These are phyloP conservation scores for Chlorops oryzae DNA, from an alignment of 1,140 invertebrate genomes.

Conservation along the genomic window DNA sequence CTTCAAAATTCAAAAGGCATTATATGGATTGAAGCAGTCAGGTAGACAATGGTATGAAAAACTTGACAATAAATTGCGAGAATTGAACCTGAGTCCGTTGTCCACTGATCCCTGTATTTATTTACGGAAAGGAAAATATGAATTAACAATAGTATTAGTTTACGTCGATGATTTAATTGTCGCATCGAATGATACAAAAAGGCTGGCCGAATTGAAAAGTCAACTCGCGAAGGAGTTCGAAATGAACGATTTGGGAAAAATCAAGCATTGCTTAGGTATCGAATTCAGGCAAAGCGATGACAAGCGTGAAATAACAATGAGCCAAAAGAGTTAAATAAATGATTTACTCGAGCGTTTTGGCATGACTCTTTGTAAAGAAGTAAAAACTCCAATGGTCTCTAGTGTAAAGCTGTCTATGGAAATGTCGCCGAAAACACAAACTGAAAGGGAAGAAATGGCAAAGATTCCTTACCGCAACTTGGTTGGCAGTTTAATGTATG, in stretches of 20 bases:
- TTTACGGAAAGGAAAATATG: no score
- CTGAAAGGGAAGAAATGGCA: neutral
- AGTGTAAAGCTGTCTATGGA: constrained; percentile 20
- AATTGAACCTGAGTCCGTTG: neutral
- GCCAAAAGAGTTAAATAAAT: constrained; percentile 23
- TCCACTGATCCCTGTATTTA: neutral
- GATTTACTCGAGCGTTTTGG: neutral
- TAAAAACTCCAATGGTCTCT: neutral
- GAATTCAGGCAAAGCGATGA: constrained; percentile 25
- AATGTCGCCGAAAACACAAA: neutral
- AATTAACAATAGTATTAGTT: no score
- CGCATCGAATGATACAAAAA: constrained; percentile 10
- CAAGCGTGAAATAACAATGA: constrained; percentile 27
- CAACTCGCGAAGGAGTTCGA: constrained; percentile 22
- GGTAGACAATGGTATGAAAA: constrained; percentile 1
- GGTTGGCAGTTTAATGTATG: neutral
- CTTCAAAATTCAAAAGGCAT: constrained; percentile 25
- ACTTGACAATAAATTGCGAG: neutral
- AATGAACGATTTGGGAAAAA: constrained; percentile 25
- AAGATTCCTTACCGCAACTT: neutral
- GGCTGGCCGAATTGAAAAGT: constrained; percentile 16
- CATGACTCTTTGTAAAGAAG: neutral
- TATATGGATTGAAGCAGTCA: constrained; percentile 1
- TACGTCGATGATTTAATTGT: no score
- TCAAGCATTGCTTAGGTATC: constrained; percentile 31